Evolutionary conservation across 2,888 invertebrate genomes (phyloP).

Genomic region (Clistopyga incitator): DNA sequence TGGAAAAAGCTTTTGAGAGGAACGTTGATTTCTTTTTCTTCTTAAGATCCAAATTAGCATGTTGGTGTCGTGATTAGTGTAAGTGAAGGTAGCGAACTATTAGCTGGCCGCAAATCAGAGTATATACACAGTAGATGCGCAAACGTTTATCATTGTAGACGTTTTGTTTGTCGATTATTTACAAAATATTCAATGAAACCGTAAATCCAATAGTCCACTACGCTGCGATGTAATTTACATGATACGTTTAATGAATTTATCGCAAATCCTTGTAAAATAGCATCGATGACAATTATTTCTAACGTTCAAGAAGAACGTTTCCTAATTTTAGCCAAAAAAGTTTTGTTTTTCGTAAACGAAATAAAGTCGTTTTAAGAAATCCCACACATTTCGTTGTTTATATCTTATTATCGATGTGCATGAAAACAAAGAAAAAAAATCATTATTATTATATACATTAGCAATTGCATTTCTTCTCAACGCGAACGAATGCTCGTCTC

Average conservation of each 20-base stretch:
- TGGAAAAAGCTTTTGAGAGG: background rate
- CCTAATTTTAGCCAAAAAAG: background rate
- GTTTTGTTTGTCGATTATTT: constrained; percentile 31
- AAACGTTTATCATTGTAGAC: constrained; percentile 14
- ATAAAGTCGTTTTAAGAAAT: background rate
- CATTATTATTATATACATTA: too few species aligned
- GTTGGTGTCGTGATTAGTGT: constrained; percentile 40
- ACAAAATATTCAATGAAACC: background rate
- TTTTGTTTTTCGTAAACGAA: background rate
- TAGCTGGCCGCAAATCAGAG: constrained; percentile 53
- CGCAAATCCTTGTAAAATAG: constrained; percentile 4
- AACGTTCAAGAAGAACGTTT: background rate
- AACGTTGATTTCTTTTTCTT: constrained; percentile 8
- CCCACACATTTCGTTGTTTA: too few species aligned
- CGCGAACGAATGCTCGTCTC: too few species aligned
- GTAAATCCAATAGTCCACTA: background rate
- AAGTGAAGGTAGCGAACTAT: constrained; percentile 24
- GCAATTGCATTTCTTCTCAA: too few species aligned
- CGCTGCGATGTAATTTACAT: background rate
- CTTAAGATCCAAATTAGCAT: constrained; percentile 10
- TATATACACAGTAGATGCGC: constrained; percentile 28
- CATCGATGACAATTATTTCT: constrained; percentile 13
- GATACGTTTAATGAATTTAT: constrained; percentile 1
- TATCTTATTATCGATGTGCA: too few species aligned
- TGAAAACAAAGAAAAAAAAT: too few species aligned